phyloP scores from a whole-genome alignment of 1,140 invertebrate species.

The Heliothis virescens region DNA sequence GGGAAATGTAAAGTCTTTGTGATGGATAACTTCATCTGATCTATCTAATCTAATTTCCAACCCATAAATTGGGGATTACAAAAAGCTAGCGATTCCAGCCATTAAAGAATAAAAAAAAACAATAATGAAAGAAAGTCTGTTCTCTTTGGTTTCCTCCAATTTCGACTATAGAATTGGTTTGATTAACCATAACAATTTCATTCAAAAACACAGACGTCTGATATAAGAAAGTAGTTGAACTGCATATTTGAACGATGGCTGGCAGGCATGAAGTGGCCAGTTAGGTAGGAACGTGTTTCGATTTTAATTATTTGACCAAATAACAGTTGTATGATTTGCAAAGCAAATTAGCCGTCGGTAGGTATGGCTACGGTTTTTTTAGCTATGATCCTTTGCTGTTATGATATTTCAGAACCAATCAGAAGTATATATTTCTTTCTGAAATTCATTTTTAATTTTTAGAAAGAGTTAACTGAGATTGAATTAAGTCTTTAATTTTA shows the following conservation, averaged over 20 bases:
- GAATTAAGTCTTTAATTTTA: too few relatives aligned
- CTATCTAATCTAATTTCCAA: too few relatives aligned
- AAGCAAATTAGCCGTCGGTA: background rate
- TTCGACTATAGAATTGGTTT: background rate
- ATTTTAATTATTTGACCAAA: conserved; percentile 25
- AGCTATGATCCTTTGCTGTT: background rate
- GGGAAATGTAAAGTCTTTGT: too few relatives aligned
- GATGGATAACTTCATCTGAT: too few relatives aligned
- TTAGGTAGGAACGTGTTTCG: conserved; percentile 13
- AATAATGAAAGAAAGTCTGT: too few relatives aligned
- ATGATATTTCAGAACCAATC: background rate
- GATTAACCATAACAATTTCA: background rate
- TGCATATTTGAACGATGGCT: background rate
- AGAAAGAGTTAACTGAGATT: too few relatives aligned
- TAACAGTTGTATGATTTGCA: conserved; percentile 1
- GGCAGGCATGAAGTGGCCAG: background rate
- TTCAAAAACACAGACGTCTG: background rate
- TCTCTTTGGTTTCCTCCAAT: too few relatives aligned
- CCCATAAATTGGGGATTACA: too few relatives aligned
- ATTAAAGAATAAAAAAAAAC: too few relatives aligned
- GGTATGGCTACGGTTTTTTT: background rate
- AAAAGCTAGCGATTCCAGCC: too few relatives aligned
- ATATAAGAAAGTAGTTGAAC: background rate
- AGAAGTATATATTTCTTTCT: too few relatives aligned
- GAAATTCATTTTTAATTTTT: too few relatives aligned